Percentiles rank a stretch among this genome's conserved stretches.
Evolutionary conservation across 53 echinoderm and acorn worm species (phyloP).

Genomic region (Hippasteria phrygiana): DNA sequence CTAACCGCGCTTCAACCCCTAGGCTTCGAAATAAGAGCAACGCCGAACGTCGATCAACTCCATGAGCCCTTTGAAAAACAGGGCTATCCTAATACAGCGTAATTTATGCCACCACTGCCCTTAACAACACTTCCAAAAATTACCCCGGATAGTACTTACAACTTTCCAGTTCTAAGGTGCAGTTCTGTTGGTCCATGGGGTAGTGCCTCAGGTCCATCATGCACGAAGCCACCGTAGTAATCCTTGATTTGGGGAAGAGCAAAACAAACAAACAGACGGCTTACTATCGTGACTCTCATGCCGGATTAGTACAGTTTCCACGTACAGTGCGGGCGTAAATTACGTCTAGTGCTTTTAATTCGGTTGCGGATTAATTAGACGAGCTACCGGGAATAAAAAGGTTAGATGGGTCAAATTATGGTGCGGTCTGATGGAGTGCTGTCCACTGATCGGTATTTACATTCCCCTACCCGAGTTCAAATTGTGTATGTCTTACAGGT

Average conservation of each 20-base stretch:
- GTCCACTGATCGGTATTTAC: background rate
- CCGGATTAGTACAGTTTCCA: background rate
- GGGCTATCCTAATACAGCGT: background rate
- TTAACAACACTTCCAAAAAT: background rate
- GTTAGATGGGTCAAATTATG: background rate
- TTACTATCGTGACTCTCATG: too few relatives aligned
- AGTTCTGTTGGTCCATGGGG: slow-evolving; percentile 97
- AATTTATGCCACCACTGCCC: background rate
- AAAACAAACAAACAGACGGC: slow-evolving; percentile 60
- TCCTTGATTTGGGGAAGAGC: slow-evolving; percentile 65
- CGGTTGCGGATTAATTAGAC: background rate
- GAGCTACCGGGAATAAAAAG: background rate
- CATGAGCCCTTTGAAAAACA: slow-evolving; percentile 8
- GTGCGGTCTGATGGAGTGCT: background rate
- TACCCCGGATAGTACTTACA: slow-evolving; percentile 87
- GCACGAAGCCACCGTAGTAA: slow-evolving; percentile 97
- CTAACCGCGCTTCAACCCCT: background rate
- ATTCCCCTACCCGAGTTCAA: background rate
- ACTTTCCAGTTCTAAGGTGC: slow-evolving; percentile 93
- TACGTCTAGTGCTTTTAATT: slow-evolving; percentile 30
- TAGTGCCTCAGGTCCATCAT: slow-evolving; percentile 96
- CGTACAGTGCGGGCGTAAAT: background rate
- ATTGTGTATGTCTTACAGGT: background rate
- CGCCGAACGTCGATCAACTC: background rate
- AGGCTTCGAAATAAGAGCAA: background rate